Evolutionary conservation across 2,797 vertebrate genomes (phyloP).

Genomic region (Acipenser oxyrinchus): DNA sequence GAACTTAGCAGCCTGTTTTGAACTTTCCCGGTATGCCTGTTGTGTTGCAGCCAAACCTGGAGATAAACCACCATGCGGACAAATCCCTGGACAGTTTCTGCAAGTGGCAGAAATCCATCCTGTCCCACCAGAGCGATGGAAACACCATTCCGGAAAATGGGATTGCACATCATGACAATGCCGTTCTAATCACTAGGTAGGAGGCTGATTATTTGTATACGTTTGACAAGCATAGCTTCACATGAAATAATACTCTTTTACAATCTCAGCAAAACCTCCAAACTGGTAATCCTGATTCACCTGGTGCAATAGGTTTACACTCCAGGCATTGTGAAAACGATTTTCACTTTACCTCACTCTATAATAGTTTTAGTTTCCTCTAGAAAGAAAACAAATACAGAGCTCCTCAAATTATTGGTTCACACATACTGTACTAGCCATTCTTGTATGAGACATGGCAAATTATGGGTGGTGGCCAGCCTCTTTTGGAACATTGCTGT

Average conservation of each 20-base stretch:
- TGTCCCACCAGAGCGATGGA: constrained; percentile 89
- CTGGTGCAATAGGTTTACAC: background rate
- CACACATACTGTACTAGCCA: constrained; percentile 31
- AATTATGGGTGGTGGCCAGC: constrained; percentile 41
- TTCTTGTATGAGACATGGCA: constrained; percentile 13
- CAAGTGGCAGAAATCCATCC: constrained; percentile 98
- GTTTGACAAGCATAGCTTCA: background rate
- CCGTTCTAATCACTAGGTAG: constrained; percentile 97
- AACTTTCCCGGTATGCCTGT: constrained; percentile 65
- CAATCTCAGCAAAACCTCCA: background rate
- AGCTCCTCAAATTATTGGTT: constrained; percentile 28
- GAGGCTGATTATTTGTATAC: constrained; percentile 41
- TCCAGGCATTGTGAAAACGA: no score
- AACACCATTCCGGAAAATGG: constrained; percentile 98
- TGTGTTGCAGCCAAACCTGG: constrained; percentile 90
- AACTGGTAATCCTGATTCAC: background rate
- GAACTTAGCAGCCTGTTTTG: constrained; percentile 72
- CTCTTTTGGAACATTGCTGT: constrained; percentile 44
- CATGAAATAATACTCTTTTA: background rate
- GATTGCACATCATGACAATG: constrained; percentile 98
- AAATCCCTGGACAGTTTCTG: constrained; percentile 99
- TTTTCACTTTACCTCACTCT: no score
- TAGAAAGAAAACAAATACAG: background rate
- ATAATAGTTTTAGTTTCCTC: no score
- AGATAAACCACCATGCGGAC: constrained; percentile 98